Base-by-base conservation (phyloP, 2,113 vertebrate genomes). In the Dolichallabes microphthalmus region DNA sequence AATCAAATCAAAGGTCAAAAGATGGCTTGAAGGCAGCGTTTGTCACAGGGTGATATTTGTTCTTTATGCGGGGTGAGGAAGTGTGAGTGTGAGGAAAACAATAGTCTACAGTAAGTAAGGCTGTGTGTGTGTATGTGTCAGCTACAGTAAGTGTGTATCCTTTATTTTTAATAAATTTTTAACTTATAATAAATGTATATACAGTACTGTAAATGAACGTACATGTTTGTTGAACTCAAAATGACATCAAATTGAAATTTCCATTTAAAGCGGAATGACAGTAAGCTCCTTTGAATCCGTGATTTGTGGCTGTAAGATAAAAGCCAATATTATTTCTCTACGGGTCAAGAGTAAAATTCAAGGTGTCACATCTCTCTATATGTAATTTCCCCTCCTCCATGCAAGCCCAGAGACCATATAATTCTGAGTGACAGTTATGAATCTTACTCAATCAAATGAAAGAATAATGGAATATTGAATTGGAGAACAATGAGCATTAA, bases 401-500 rank as follows among this genome's bases (percentile, higher is more conserved):
- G 73, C 52, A 85, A 17, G 30, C 39, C 66, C 32, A 63, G 58
- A 25, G 68, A 74, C 27, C 88, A 64, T 55, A 85, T 76, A 66
- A 87, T 78, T 32, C 22, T 66, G 64, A 75, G 77, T 85, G 85
- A 80, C 87, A 82, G 84, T 84, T 66, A 86, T 84, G 77, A 86
- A 86, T 86, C 82, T 87, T 10, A 86, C n/a, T 12, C 83, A 60
- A 82, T 87, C 73, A 82, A 82, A 88, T 71, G 66, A 73, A 87
- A 82, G 78, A 87, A 53, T 87, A 86, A 55, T 82, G 35, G 22
- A 39, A 86, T 82, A 80, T 52, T 71, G 87, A 63, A 85, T 66
- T 84, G 52, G 68, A 71, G 84, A 88, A 74, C 55, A 87, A 86
- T 68, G 75, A 86, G 79, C 52, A 87, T 85, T 90, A 84, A 88